Evolutionary conservation across 2,888 invertebrate genomes (phyloP).

Genomic region (Pristionchus exspectatus): DNA sequence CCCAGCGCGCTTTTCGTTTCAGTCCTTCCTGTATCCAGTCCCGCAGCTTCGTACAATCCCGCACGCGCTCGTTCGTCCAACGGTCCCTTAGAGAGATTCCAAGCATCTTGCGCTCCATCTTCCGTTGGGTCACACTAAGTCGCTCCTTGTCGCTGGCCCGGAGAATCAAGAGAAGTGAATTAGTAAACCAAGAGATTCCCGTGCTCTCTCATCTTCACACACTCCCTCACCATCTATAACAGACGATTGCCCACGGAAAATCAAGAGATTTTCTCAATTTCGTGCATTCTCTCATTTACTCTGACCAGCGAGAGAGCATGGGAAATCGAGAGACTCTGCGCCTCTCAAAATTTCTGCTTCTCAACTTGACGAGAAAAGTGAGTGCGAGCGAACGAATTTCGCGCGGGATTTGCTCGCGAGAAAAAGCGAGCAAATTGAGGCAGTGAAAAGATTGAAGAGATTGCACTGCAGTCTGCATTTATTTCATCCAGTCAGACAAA

Average conservation of each 20-base stretch:
- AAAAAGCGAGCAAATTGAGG: not conserved
- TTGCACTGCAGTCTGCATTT: not conserved
- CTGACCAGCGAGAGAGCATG: not conserved
- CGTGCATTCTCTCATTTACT: not conserved
- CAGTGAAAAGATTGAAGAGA: slow-evolving; percentile 17
- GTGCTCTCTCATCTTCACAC: too few relatives aligned
- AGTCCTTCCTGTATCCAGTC: too few relatives aligned
- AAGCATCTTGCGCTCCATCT: too few relatives aligned
- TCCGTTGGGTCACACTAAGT: too few relatives aligned
- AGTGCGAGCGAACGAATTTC: slow-evolving; percentile 30
- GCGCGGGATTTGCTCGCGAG: not conserved
- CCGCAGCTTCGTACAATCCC: too few relatives aligned
- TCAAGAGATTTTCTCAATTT: not conserved
- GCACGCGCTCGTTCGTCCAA: too few relatives aligned
- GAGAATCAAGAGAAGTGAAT: too few relatives aligned
- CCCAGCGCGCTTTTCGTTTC: too few relatives aligned
- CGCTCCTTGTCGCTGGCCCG: too few relatives aligned
- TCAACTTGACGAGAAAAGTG: slow-evolving; percentile 25
- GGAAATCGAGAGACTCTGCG: not conserved
- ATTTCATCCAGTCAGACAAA: not conserved
- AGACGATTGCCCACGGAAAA: not conserved
- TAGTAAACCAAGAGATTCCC: too few relatives aligned
- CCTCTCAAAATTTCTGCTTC: not conserved
- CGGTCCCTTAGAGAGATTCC: too few relatives aligned
- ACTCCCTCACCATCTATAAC: too few relatives aligned